Evolutionary conservation across 92 coral and sea anemone genomes (phyloP), one percentile per base, ranked within the genome.

Genomic region (Meandrina meandrites): DNA sequence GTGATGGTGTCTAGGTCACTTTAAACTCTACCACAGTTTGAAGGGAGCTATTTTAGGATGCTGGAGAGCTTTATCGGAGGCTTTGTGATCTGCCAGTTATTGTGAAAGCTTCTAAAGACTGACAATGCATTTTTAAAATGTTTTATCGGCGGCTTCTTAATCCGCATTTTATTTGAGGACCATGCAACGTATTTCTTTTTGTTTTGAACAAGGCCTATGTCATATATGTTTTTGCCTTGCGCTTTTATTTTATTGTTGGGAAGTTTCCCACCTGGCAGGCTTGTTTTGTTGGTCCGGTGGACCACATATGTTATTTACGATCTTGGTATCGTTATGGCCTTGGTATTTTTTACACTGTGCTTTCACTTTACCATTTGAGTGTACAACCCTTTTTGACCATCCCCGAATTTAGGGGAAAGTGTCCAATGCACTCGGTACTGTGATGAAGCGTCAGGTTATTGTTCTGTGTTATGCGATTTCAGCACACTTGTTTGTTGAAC

Each of bases 1-100:
- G 32, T 1, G 89, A 86, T 57, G 89, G 89, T 13, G 27, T 86
- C 21, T 27, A 54, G 89, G 89, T 56, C 89, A 86, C 3, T 66
- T 57, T 32, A 86, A 86, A 37, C 73, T 86, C 22, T 86, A 86
- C 56, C 89, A 77, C 36, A 86, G 89, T 62, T 58, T 60, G 56
- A 35, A 84, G 66, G 89, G 84, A 24, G 84, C 89, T 9, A 30
- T 86, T 40, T 56, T 86, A 50, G 32, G 81, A 37, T 78, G 66
- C 40, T 45, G 4, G 53, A 42, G 31, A 76, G 53, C 62, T 42
- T 47, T 76, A 76, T 76, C 0, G 64, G 45, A 8, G 3, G 50
- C 45, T 21, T 0, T 12, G 3, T 73, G 19, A 13, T 34, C 48
- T n/a, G n/a, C n/a, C n/a, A n/a, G n/a, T n/a, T n/a, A n/a, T n/a